A percentile compares a stretch with the other conserved stretches of the same genome.
Evolutionary conservation across 2,888 invertebrate genomes (phyloP).

Genomic region (Hypolimnas misippus): DNA sequence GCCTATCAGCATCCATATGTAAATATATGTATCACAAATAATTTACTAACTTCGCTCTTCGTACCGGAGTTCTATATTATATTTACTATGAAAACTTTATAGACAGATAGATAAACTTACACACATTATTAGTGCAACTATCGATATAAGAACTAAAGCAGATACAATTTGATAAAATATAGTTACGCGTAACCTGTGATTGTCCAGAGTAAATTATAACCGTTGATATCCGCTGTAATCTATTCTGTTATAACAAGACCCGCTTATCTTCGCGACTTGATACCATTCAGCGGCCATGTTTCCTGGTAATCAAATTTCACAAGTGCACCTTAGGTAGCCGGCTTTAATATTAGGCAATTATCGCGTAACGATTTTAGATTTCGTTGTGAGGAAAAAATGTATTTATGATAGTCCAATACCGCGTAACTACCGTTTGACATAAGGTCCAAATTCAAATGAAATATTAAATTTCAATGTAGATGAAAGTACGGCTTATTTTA

Average conservation of each 20-base stretch:
- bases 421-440: too few species aligned
- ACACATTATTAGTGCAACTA: neutral
- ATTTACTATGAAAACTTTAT: too few species aligned
- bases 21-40: too few species aligned
- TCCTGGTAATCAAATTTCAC: constrained; percentile 41
- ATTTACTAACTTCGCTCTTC: too few species aligned
- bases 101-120: neutral
- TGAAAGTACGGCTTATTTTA: too few species aligned
- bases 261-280: constrained; percentile 37
- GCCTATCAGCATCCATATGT: too few species aligned
- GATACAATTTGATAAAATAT: constrained; percentile 1
- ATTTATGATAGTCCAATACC: too few species aligned
- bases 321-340: constrained; percentile 10
- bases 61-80: too few species aligned
- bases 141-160: neutral
- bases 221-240: constrained; percentile 38
- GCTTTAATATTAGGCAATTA: neutral
- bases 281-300: constrained; percentile 33
- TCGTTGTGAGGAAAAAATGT: neutral
- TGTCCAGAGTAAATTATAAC: constrained; percentile 37
- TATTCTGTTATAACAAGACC: constrained; percentile 40
- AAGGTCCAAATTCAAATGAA: too few species aligned
- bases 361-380: neutral
- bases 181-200: constrained; percentile 17
- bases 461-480: too few species aligned